Percentiles rank a stretch among this genome's conserved stretches.
Evolutionary conservation across 2,113 vertebrate species (phyloP).

Genomic region (Chaenocephalus aceratus): DNA sequence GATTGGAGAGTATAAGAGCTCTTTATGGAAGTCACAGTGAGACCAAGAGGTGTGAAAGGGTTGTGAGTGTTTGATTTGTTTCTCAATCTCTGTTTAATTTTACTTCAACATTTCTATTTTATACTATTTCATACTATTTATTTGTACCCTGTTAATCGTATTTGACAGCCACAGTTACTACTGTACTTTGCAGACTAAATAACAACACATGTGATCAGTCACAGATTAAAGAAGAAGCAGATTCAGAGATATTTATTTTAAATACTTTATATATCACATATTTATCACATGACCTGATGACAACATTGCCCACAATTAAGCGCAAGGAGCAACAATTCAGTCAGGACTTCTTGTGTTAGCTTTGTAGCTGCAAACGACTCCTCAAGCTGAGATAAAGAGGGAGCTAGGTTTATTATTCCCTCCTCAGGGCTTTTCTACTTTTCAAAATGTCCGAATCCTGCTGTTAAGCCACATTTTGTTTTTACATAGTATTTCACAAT

Average conservation of each 20-base stretch:
- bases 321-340: not conserved
- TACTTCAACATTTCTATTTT: not conserved
- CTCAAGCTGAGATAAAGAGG: not conserved
- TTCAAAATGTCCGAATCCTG: not conserved
- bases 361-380: not conserved
- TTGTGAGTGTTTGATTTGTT: constrained; percentile 4
- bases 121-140: not conserved
- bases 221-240: not conserved
- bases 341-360: not conserved
- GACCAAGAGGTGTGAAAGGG: constrained; percentile 26
- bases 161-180: not conserved
- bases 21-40: constrained; percentile 12
- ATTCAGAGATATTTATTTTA: not conserved
- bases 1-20: constrained; percentile 23
- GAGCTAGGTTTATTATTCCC: not conserved
- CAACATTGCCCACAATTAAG: constrained; percentile 7
- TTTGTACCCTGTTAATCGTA: not conserved
- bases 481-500: not conserved
- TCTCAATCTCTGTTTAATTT: not conserved
- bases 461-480: not conserved
- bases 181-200: not conserved
- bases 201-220: not conserved
- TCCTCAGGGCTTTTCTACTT: not conserved
- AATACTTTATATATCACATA: not conserved
- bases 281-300: not conserved